Conservation (phyloP, 2,797 vertebrate genomes). For the Tympanoctomys barrerae region DNA sequence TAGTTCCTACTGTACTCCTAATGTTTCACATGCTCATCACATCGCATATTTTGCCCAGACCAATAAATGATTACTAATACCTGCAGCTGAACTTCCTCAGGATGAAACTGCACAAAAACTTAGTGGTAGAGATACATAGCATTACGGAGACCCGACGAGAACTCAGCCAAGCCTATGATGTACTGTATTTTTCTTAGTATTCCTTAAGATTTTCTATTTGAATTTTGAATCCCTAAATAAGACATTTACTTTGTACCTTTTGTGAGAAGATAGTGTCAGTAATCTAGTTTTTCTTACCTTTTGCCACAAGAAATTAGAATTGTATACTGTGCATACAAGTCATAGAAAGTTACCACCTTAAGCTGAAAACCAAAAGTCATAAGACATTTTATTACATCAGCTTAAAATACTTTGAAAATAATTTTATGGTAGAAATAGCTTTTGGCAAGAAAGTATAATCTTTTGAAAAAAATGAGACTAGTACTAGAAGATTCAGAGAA, state of each 20-base stretch:
- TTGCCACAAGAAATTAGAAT: neutral
- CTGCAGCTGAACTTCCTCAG: neutral
- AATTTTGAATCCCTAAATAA: neutral
- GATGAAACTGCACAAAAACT: constrained; percentile 10
- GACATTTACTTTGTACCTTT: neutral
- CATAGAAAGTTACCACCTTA: neutral
- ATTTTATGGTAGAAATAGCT: neutral
- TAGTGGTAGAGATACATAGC: neutral
- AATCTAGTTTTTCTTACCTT: neutral
- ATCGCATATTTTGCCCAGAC: constrained; percentile 72
- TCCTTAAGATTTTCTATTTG: neutral
- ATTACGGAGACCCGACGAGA: neutral
- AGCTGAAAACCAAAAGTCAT: neutral
- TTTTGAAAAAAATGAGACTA: neutral
- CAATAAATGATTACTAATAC: constrained; percentile 41
- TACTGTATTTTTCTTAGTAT: neutral
- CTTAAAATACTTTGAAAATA: constrained; percentile 10
- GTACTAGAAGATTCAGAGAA: constrained; percentile 17
- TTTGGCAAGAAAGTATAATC: neutral
- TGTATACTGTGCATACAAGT: neutral
- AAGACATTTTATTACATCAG: constrained; percentile 13
- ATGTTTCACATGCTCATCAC: constrained; percentile 76
- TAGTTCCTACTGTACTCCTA: constrained; percentile 72
- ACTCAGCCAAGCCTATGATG: neutral
- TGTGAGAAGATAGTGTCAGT: neutral